Evolutionary conservation across 2,113 vertebrate genomes (phyloP).

Genomic region (Penelope pileata): DNA sequence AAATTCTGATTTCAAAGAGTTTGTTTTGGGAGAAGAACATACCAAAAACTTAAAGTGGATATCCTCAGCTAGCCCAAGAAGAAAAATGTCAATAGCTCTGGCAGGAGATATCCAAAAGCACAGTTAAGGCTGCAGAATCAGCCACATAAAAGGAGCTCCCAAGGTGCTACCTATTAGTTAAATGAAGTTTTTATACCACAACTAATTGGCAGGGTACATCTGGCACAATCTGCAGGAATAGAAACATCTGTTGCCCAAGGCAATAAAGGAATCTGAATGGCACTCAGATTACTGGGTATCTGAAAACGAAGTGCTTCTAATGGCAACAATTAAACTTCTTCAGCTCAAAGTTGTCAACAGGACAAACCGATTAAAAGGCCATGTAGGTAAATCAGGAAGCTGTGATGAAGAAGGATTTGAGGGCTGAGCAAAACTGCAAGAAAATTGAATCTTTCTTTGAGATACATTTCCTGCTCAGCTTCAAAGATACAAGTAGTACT

Average conservation of each 20-base stretch:
- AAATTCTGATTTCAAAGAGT: background rate
- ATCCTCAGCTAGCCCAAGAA: background rate
- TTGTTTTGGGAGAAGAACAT: background rate
- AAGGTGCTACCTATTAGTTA: conserved; percentile 29
- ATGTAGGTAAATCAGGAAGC: background rate
- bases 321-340: background rate
- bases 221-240: background rate
- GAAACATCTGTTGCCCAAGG: conserved; percentile 41
- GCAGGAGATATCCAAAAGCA: background rate
- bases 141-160: conserved; percentile 24
- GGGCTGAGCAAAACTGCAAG: background rate
- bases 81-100: background rate
- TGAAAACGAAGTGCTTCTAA: background rate
- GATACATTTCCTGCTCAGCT: background rate
- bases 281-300: conserved; percentile 17
- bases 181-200: background rate
- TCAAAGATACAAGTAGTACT: background rate
- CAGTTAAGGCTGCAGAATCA: background rate
- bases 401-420: background rate
- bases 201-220: conserved; percentile 13
- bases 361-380: background rate
- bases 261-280: conserved; percentile 2
- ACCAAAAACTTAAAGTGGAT: background rate
- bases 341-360: background rate
- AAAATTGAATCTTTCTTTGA: background rate